Evolutionary conservation across 2,888 invertebrate genomes (phyloP), one percentile per base, ranked within the genome.

Genomic region (Ligdia adustata): DNA sequence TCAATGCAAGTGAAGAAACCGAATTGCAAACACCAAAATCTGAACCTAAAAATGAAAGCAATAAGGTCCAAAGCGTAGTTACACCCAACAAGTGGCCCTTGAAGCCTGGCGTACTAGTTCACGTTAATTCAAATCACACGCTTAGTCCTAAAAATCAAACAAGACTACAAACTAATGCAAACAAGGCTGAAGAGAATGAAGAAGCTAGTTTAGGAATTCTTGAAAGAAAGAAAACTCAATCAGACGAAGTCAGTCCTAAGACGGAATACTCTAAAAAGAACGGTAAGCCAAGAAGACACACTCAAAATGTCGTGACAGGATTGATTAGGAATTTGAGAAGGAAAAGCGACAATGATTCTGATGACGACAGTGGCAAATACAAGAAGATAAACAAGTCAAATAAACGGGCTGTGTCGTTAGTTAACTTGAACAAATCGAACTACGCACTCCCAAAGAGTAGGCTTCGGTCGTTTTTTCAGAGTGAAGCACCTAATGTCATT

Each of bases 41-140:
- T 24, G 77, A 82, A 58, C 61, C 67, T 22, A 79, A 74, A 64
- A 64, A 44, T 31, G 76, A 82, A 22, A 60, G 54, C 0, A 65
- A 77, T 60, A 81, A 79, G 61, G 60, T 57, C 16, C 80, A 85
- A 69, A 74, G 76, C 51, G 75, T 79, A 20, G 75, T 78, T 13
- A 91, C 93, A 12, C 92, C 92, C 2, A 93, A 91, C 60, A 94
- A 95, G 74, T 97, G 97, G 97, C 97, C 97, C 4, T 83, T 97
- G 50, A 95, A 96, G 71, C 97, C 97, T 1, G 97, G 97, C 39
- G 96, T 97, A 40, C 91, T 97, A 69, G 95, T 97, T 34, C 97
- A 97, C 76, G 94, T 97, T 13, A 96, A 96, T 85, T 95, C 95
- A 44, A 93, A 95, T 77, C 95, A 95, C 78, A 95, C 94, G 62